A percentile compares a stretch with the other conserved stretches of the same genome.
These are phyloP conservation scores for Physocephala rufipes DNA, from an alignment of 2,888 invertebrate species.

Conservation along the genomic window DNA sequence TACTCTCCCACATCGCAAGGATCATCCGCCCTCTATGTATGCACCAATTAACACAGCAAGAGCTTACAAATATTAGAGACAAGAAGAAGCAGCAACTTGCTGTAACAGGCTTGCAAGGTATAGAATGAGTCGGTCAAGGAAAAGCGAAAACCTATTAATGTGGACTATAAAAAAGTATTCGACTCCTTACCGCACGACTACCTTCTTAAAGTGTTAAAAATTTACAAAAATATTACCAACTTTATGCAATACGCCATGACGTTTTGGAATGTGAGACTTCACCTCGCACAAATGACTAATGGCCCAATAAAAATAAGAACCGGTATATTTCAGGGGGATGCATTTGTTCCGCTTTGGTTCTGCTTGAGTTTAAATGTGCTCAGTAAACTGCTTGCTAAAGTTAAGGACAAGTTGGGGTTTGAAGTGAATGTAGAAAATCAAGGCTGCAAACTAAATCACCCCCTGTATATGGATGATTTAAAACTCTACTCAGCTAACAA, in stretches of 20 bases:
- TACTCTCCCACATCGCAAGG: neutral
- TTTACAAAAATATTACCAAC: constrained; percentile 1
- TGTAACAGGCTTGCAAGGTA: constrained; percentile 13
- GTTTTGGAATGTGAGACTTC: constrained; percentile 6
- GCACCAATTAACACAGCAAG: constrained; percentile 7
- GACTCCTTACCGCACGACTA: constrained; percentile 17
- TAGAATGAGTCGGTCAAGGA: constrained; percentile 3
- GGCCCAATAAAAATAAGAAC: constrained; percentile 5
- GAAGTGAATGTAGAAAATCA: neutral
- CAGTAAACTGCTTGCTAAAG: constrained; percentile 11
- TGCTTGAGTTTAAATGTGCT: constrained; percentile 15
- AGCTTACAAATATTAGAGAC: neutral
- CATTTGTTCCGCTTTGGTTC: constrained; percentile 23
- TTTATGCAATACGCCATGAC: constrained; percentile 11
- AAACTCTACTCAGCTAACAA: constrained; percentile 16
- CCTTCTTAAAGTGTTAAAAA: neutral
- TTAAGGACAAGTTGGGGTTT: constrained; percentile 9
- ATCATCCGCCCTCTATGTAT: neutral
- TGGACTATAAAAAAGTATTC: constrained; percentile 22
- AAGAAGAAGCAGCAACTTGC: neutral
- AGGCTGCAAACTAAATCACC: neutral
- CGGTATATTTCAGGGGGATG: constrained; percentile 24
- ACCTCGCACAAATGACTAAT: neutral
- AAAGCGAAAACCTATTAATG: neutral
- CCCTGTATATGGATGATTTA: constrained; percentile 16